Conservation (phyloP, 2,797 vertebrate genomes). For the Neosilurus hyrtlii region DNA sequence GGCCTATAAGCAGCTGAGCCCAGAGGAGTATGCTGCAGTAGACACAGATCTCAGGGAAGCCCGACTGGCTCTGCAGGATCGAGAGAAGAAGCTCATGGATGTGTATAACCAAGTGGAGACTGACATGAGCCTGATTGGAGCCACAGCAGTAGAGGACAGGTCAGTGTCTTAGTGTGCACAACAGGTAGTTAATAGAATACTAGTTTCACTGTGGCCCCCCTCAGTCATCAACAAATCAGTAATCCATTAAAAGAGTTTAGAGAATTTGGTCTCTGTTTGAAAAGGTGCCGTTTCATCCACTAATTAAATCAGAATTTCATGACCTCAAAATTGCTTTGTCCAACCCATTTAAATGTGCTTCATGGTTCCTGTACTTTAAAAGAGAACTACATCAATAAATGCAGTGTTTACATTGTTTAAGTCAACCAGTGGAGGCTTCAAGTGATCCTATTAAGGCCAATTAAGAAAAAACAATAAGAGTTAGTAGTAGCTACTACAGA, state of each 20-base stretch:
- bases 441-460: neutral
- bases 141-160: constrained; percentile 97
- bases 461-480: neutral
- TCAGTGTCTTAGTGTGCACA: constrained; percentile 58
- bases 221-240: neutral
- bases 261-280: neutral
- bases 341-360: neutral
- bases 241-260: neutral
- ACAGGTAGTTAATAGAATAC: neutral
- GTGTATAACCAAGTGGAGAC: constrained; percentile 91
- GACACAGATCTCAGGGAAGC: constrained; percentile 82
- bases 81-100: constrained; percentile 87
- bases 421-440: neutral
- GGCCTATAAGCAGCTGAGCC: constrained; percentile 84
- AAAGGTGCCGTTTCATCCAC: too few species aligned
- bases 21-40: constrained; percentile 78
- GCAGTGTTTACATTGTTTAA: neutral
- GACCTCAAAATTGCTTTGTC: neutral
- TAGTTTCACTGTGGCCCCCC: neutral
- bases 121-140: constrained; percentile 91
- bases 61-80: constrained; percentile 87
- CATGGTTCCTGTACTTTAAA: neutral
- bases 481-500: neutral
- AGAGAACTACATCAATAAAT: neutral
- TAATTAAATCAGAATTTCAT: neutral